Evolutionary conservation across 2,113 vertebrate genomes (phyloP), one percentile per base, ranked within the genome.

Genomic region (Probosciger aterrimus): DNA sequence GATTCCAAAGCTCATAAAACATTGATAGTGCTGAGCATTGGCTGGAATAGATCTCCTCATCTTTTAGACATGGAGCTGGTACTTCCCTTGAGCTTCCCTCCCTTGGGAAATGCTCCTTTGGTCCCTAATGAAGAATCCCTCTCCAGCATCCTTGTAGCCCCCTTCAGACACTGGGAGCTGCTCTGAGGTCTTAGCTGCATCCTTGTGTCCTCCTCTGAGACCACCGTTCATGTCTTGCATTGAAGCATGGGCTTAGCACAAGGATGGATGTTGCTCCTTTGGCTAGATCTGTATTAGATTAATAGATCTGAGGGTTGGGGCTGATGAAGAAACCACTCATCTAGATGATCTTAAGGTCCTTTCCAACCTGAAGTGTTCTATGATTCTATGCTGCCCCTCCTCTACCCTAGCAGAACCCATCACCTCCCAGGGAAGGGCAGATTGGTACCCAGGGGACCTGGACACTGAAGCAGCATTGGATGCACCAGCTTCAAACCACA

Each of bases 1-100:
- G 59, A 90, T 97, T 97, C 95, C 96, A 91, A 92, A 95, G 95
- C 96, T 96, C 87, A 70, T 97, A 93, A 97, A 96, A 90, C 7
- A 88, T 82, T 84, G 95, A 68, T 91, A 84, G 92, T 16, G 64
- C 94, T 75, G 89, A 71, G 64, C 53, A 95, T 92, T 50, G 10
- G 46, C 79, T 52, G 75, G 90, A 95, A 94, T 96, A 43, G 74
- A 71, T 92, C 88, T 63, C 81, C 59, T 91, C 69, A 77, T 95
- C 83, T 81, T 87, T 90, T 73, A 95, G 93, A 75, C 49, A 27
- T 37, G 64, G 53, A 86, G 71, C 57, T 3, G 33, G 62, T 81
- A 65, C 68, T 71, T 89, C 18, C 86, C 81, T 92, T 90, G 60
- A 70, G 95, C 86, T 91, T 53, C 82, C 14, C 16, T 95, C 94